A percentile compares a stretch with the other conserved stretches of the same genome.
These are phyloP conservation scores for fruit fly (Drosophila melanogaster) DNA, from an alignment of 1,140 invertebrate species.

Conservation along the genomic window Release_6_plus_ISO1_MT NC_004354.4:19664501-19665000, in stretches of 20 bases:
- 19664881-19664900: not conserved
- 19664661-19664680: conserved; percentile 96
- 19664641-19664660: conserved; percentile 67
- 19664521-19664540: too few species aligned
- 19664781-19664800: conserved; percentile 97
- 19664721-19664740: conserved; percentile 99
- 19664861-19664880: conserved; percentile 92
- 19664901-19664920: conserved; percentile 12
- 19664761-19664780: conserved; percentile 98
- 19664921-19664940: conserved; percentile 91
- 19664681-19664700: conserved; percentile 99
- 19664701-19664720: conserved; percentile 99
- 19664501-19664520: too few species aligned
- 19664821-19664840: conserved; percentile 97
- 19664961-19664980: conserved; percentile 98
- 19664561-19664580: too few species aligned
- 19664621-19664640: conserved; percentile 67
- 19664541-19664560: too few species aligned
- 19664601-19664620: not conserved
- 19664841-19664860: conserved; percentile 96
- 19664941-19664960: conserved; percentile 99
- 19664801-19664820: conserved; percentile 99
- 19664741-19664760: conserved; percentile 97
- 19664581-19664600: too few species aligned
- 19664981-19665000: conserved; percentile 98